Evolutionary conservation across 2,888 invertebrate genomes (phyloP).

Genomic region (Bombylius major): DNA sequence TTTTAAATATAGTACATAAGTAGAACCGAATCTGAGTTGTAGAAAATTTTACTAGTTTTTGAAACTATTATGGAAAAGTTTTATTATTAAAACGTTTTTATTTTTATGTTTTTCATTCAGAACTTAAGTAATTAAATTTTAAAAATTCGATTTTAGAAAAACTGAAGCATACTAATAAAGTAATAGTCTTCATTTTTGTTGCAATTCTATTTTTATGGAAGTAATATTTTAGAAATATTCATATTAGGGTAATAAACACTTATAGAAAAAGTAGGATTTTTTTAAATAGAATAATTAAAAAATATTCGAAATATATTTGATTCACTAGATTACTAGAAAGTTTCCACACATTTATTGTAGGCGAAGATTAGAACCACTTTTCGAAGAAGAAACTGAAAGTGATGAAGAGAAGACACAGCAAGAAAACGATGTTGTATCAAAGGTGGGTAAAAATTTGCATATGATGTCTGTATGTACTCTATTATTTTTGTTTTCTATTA

Average conservation of each 20-base stretch:
- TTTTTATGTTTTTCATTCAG: neutral
- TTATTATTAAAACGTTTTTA: neutral
- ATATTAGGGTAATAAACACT: too few relatives aligned
- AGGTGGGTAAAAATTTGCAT: slow-evolving; percentile 13
- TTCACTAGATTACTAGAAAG: slow-evolving; percentile 2
- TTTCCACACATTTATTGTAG: slow-evolving; percentile 36
- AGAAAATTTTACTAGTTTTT: too few relatives aligned
- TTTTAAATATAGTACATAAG: neutral
- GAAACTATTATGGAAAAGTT: too few relatives aligned
- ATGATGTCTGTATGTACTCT: neutral
- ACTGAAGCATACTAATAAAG: too few relatives aligned
- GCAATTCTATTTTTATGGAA: too few relatives aligned
- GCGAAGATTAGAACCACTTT: slow-evolving; percentile 65
- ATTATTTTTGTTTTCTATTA: neutral
- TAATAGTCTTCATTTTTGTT: too few relatives aligned
- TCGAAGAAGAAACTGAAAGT: slow-evolving; percentile 71
- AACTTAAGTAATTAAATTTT: too few relatives aligned
- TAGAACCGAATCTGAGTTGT: too few relatives aligned
- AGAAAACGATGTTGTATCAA: slow-evolving; percentile 31
- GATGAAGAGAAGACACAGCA: slow-evolving; percentile 38
- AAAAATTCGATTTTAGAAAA: too few relatives aligned
- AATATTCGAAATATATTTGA: neutral
- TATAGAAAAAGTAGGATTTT: too few relatives aligned
- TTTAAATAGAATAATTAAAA: too few relatives aligned
- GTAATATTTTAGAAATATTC: too few relatives aligned